Evolutionary conservation across 2,113 vertebrate genomes (phyloP), one percentile per base, ranked within the genome.

Genomic region (Neolamprologus ventralis): DNA sequence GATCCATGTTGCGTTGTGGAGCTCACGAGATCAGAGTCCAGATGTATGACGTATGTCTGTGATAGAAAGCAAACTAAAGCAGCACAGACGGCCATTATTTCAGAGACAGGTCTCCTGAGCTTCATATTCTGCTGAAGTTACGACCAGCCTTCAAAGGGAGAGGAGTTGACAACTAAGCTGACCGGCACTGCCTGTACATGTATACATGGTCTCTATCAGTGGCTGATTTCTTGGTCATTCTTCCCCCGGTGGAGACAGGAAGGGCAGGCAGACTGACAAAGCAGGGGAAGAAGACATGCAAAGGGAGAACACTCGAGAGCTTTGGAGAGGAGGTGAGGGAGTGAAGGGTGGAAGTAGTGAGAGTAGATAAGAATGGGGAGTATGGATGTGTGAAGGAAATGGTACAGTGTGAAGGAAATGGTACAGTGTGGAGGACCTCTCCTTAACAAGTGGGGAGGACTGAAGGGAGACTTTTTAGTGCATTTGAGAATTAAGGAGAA

Each of bases 341-440:
- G 54, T 13, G 65, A 45, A 71, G 85, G 19, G 10, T 86, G 88
- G 89, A 93, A 86, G 91, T 85, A 28, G 16, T 60, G 65, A 53
- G 33, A 79, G 89, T 45, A 81, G 92, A 94, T 92, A 94, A 92
- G 91, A 91, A 81, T 45, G 17, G 89, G 92, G 88, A 91, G 91
- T 80, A 6, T 5, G 9, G 58, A 51, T 65, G 65, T 45, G 51
- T 73, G 85, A 82, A 82, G 88, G 90, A 90, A 92, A 87, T 68
- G 65, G 58, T 60, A 85, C 73, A 21, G 19, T 86, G 71, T 75
- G 78, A 75, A 87, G 26, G 55, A 81, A 92, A 87, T 68, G 65
- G 58, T 60, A 85, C 73, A 21, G 19, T 86, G 71, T 75, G 78
- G 80, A 87, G 26, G 55, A 81, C 16, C 19, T 21, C 42, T 45